A percentile compares a stretch with the other conserved stretches of the same genome.
These are phyloP conservation scores for Psittacula derbiana DNA, from an alignment of 2,797 vertebrate genomes.

Conservation along the genomic window DNA sequence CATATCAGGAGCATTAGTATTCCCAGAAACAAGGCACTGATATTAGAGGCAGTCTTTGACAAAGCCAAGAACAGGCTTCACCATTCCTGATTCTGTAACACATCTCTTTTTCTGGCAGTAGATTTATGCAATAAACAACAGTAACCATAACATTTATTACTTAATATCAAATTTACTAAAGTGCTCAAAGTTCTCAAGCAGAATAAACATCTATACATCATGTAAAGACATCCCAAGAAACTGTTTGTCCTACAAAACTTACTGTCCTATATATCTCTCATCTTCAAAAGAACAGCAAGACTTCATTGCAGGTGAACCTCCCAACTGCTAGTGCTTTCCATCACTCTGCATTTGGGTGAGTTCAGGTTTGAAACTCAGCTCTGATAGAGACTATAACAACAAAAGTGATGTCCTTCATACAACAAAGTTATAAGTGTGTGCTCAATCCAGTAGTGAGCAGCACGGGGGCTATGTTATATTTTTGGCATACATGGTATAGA, in stretches of 20 bases:
- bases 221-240: not conserved
- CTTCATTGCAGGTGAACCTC: not conserved
- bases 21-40: not conserved
- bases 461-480: not conserved
- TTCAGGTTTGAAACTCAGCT: not conserved
- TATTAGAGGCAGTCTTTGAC: not conserved
- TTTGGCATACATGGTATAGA: not conserved
- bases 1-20: not conserved
- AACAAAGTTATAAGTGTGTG: not conserved
- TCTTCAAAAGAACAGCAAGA: not conserved
- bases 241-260: not conserved
- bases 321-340: not conserved
- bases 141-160: not conserved
- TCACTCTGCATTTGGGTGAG: not conserved
- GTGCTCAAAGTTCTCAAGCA: not conserved
- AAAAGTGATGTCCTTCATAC: not conserved
- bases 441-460: not conserved
- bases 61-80: slow-evolving; percentile 4
- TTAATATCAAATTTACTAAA: slow-evolving; percentile 35
- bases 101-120: not conserved
- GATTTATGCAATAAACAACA: slow-evolving; percentile 25
- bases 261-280: not conserved
- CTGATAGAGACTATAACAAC: not conserved
- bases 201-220: not conserved
- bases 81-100: not conserved